Base-by-base conservation (phyloP, 2,888 invertebrate genomes). In the Athrips mouffetella region DNA sequence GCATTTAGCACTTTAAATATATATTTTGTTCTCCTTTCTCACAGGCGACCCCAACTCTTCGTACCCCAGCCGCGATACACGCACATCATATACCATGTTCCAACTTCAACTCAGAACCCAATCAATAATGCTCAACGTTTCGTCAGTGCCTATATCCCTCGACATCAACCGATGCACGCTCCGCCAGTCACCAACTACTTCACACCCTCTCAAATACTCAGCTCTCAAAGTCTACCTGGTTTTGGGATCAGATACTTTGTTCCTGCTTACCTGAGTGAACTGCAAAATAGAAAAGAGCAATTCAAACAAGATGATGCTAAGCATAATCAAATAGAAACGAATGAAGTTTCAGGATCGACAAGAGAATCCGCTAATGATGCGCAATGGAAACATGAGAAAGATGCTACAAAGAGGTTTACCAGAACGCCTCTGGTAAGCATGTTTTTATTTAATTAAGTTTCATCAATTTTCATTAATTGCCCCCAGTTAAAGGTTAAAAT, bases 341-440 rank as follows among this genome's bases (percentile, higher is more conserved):
- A 79, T 57, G 70, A 78, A n/a, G 59, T 80, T 3, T 67, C 61
- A 45, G 73, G 49, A 40, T 55, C 53, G 2, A 69, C 57, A 33
- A 55, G 53, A 21, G 80, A 81, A 8, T 70, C 78, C 0, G 63
- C 67, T 3, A 76, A 70, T 52, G 87, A 88, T 40, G 52, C 73
- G 45, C 76, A 78, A 52, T 88, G 86, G 87, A 75, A 80, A 51
- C 73, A 73, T 54, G 87, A 88, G 57, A 88, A 88, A 57, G 82
- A 86, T 47, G 56, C 71, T 1, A 61, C 76, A 18, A 77, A 69
- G 54, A 73, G 82, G 52, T 62, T 60, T 42, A 62, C 68, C 11
- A 76, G 80, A 58, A 72, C 67, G 47, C 63, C 64, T 62, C 80
- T 81, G 70, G 85, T 84, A 57, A 76, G 73, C 3, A 6, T 6